These are phyloP conservation scores for Drosophila subquinaria DNA, from an alignment of 2,888 invertebrate species.

Conservation along the genomic window DNA sequence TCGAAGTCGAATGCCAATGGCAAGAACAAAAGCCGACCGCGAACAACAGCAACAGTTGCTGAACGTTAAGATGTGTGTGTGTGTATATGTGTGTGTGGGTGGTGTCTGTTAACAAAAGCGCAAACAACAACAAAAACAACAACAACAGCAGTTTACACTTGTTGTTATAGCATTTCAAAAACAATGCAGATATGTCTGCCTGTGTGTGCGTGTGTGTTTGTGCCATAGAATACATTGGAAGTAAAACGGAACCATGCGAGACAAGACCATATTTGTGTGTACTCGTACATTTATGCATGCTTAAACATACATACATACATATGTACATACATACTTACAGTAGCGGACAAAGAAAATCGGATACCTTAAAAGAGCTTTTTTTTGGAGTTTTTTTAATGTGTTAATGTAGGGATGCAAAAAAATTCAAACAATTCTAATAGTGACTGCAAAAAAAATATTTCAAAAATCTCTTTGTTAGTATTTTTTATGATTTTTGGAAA, in stretches of 20 bases:
- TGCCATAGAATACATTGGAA: slow-evolving; percentile 20
- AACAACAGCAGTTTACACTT: slow-evolving; percentile 57
- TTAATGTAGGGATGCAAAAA: no score
- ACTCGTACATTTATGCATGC: slow-evolving; percentile 11
- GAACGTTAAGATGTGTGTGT: neutral
- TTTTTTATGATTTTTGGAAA: no score
- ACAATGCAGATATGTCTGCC: slow-evolving; percentile 36
- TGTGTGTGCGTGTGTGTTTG: neutral
- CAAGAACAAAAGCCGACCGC: slow-evolving; percentile 72
- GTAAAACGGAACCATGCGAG: slow-evolving; percentile 38
- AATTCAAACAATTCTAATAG: no score
- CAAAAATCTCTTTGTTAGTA: no score
- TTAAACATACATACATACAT: neutral
- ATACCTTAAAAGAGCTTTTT: no score
- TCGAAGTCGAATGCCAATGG: slow-evolving; percentile 77
- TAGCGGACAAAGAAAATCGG: no score
- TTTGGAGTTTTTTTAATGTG: no score
- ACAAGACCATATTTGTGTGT: slow-evolving; percentile 34
- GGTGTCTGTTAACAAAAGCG: slow-evolving; percentile 51
- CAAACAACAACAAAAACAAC: slow-evolving; percentile 37
- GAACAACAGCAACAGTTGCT: slow-evolving; percentile 37
- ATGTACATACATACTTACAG: neutral
- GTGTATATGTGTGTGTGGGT: slow-evolving; percentile 15
- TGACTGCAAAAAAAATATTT: no score
- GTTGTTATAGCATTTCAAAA: slow-evolving; percentile 53